These are phyloP conservation scores for Mus caroli DNA, from an alignment of 2,797 vertebrate species.

Conservation along the genomic window DNA sequence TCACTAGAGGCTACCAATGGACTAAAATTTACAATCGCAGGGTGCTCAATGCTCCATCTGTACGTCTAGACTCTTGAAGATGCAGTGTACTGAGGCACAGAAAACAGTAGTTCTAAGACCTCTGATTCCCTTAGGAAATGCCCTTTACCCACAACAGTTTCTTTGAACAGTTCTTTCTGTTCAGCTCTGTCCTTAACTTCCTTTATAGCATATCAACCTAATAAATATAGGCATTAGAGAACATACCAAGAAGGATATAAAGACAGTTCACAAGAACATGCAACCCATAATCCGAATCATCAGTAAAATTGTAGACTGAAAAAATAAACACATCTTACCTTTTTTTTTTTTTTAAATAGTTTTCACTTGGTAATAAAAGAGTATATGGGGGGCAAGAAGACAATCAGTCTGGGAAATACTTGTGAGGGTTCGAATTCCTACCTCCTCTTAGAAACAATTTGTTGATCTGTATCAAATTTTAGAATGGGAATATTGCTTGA, in stretches of 20 bases:
- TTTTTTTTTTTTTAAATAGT: background rate
- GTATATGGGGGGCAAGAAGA: background rate
- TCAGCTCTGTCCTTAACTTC: background rate
- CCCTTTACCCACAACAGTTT: background rate
- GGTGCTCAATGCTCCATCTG: background rate
- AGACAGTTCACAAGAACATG: background rate
- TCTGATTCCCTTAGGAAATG: conserved; percentile 12
- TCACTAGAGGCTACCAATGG: background rate
- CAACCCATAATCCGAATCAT: background rate
- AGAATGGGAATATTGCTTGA: background rate
- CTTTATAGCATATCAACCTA: background rate
- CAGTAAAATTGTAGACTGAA: conserved; percentile 28
- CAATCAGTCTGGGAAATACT: background rate
- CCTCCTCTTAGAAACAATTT: background rate
- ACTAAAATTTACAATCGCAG: background rate
- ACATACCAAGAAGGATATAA: background rate
- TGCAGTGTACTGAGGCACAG: background rate
- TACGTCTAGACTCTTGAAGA: background rate
- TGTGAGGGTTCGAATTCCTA: background rate
- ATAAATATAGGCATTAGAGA: conserved; percentile 16
- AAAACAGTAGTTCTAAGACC: background rate
- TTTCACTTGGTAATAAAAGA: background rate
- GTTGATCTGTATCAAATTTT: conserved; percentile 1
- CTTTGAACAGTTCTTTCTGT: conserved; percentile 14
- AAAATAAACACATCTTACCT: background rate